Evolutionary conservation across 2,113 vertebrate species (phyloP).

Genomic region (Petroica traversi): DNA sequence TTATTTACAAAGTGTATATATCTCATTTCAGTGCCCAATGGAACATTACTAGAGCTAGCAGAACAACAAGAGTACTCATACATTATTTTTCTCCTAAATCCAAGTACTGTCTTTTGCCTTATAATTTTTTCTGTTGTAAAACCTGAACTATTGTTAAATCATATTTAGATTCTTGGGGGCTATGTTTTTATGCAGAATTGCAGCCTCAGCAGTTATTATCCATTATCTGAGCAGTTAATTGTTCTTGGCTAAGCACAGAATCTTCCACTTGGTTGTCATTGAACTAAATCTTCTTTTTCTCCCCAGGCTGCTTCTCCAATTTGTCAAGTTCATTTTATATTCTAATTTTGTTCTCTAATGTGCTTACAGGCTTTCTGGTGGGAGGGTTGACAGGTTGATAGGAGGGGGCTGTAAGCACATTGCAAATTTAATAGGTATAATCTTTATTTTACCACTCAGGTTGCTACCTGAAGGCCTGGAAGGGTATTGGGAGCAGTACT

Average conservation of each 20-base stretch:
- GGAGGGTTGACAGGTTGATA: too few species aligned
- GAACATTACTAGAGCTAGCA: background rate
- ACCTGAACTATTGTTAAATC: background rate
- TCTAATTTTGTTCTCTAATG: slow-evolving; percentile 33
- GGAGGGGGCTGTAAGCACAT: background rate
- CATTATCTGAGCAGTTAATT: slow-evolving; percentile 26
- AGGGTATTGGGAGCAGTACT: background rate
- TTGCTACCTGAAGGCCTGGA: background rate
- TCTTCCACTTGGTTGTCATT: slow-evolving; percentile 39
- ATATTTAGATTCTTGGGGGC: background rate
- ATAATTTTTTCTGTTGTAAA: background rate
- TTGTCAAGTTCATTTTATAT: slow-evolving; percentile 45
- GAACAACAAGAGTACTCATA: background rate
- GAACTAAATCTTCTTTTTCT: background rate
- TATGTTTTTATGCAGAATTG: background rate
- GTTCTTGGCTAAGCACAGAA: background rate
- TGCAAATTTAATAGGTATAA: slow-evolving; percentile 9
- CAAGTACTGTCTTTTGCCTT: background rate
- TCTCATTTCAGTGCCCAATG: background rate
- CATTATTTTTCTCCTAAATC: background rate
- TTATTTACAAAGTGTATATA: background rate
- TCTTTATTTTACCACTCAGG: slow-evolving; percentile 17
- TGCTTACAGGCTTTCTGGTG: too few species aligned
- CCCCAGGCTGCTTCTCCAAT: slow-evolving; percentile 24
- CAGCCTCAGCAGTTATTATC: background rate